Conservation (phyloP, 92 coral and sea anemone genomes). For the Zoanthus sociatus region DNA sequence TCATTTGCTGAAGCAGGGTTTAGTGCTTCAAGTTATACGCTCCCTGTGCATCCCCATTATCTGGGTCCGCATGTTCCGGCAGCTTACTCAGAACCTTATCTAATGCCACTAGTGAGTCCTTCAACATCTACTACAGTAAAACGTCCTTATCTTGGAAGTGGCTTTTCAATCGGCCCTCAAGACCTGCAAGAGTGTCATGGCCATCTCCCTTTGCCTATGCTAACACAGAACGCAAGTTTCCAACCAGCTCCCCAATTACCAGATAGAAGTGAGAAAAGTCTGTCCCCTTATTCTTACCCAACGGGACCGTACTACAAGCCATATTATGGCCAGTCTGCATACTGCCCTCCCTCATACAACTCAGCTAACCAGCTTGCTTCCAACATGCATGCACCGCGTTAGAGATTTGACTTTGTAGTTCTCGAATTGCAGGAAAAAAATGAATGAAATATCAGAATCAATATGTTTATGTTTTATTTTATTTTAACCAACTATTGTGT, state of each 20-base stretch:
- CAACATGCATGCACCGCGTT: conserved; percentile 54
- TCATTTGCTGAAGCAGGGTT: conserved; percentile 76
- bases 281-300: conserved; percentile 61
- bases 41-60: conserved; percentile 81
- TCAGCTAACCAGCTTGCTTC: conserved; percentile 57
- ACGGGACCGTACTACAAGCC: conserved; percentile 83
- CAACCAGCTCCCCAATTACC: conserved; percentile 63
- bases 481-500: conserved; percentile 10
- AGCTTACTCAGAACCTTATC: conserved; percentile 80
- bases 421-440: conserved; percentile 3
- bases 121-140: conserved; percentile 63
- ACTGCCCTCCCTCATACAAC: conserved; percentile 34
- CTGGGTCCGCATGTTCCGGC: conserved; percentile 84
- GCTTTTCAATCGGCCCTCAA: conserved; percentile 53
- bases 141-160: conserved; percentile 67
- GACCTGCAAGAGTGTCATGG: conserved; percentile 73
- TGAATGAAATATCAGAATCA: conserved; percentile 26
- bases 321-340: conserved; percentile 54
- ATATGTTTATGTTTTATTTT: neutral
- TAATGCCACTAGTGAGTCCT: conserved; percentile 77
- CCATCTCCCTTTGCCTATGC: conserved; percentile 73
- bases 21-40: conserved; percentile 71
- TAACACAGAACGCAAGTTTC: conserved; percentile 74
- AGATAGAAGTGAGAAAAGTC: conserved; percentile 70
- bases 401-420: conserved; percentile 13